Evolutionary conservation across 2,113 vertebrate genomes (phyloP).

Genomic region (Euleptes europaea): DNA sequence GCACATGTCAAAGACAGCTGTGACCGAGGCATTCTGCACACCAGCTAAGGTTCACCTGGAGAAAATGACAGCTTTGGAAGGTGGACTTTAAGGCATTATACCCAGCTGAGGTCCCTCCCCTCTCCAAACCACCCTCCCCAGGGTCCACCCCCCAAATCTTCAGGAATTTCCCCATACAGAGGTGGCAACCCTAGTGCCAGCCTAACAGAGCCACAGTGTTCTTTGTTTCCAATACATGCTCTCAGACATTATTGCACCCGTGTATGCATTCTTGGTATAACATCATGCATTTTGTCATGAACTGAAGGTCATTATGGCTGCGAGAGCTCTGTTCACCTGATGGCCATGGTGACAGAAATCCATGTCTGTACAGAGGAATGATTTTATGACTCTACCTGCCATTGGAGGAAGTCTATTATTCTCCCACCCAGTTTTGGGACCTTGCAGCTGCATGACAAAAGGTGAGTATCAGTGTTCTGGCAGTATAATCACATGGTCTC

Average conservation of each 20-base stretch:
- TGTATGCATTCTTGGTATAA: background rate
- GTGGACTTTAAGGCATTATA: no score
- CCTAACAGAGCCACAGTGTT: background rate
- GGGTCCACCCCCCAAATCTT: no score
- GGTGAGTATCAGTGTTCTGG: conserved; percentile 50
- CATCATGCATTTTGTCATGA: conserved; percentile 26
- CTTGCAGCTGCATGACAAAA: background rate
- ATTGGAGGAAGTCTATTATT: conserved; percentile 20
- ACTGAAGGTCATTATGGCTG: background rate
- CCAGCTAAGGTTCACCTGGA: no score
- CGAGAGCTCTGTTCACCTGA: conserved; percentile 26
- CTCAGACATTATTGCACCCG: conserved; percentile 18
- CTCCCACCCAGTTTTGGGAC: background rate
- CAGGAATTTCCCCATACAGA: no score
- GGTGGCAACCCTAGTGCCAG: no score
- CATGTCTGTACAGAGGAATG: conserved; percentile 31
- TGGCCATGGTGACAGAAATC: conserved; percentile 32
- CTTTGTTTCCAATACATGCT: background rate
- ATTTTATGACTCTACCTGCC: conserved; percentile 36
- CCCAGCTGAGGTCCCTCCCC: no score
- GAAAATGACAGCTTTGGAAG: no score
- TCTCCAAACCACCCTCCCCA: no score
- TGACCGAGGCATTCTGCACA: background rate
- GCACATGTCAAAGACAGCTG: background rate
- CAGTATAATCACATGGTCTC: conserved; percentile 25